Evolutionary conservation across 1,140 invertebrate species (phyloP), one percentile per base, ranked within the genome.

Genomic region (Choristoneura fumiferana): DNA sequence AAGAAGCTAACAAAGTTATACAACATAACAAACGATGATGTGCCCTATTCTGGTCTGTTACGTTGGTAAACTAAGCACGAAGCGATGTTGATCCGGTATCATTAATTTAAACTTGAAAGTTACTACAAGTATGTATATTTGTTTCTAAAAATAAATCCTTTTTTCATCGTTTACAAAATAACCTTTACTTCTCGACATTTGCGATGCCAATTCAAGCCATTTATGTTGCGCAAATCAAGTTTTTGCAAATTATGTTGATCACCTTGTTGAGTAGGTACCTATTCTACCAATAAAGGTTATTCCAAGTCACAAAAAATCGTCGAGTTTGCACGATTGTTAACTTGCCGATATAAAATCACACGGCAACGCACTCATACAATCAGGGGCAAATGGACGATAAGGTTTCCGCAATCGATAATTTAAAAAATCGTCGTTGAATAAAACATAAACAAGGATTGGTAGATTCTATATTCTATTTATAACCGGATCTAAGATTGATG

Each of bases 321-420:
- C 15, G 22, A 49, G 43, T 49, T 10, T 33, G 43, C 43, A 12
- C 43, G 37, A 13, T 4, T n/a, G 12, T 5, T n/a, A 29, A 10
- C 5, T 49, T 18, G 43, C 12, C 18, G 12, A 29, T 49, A 49
- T 22, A 49, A 49, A 49, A 49, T n/a, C 17, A 18, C 17, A 49
- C 9, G 40, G 40, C 43, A 49, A 49, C 18, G 43, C 6, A 6
- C 22, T 6, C 22, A 6, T 49, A 29, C 43, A 29, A 15, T 49
- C 43, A 49, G 70, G 62, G 60, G 74, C 70, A 67, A 81, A 76
- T 67, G 80, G 62, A 79, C 76, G 80, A 83, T 83, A 80, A 72
- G 40, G 36, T 37, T 62, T 59, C 33, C 13, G 13, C 38, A 9
- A 63, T 60, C 33, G 61, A 57, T 55, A 60, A 38, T 39, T 14